Conservation (phyloP, 2,888 invertebrate species). For the Calephelis perditalis region DNA sequence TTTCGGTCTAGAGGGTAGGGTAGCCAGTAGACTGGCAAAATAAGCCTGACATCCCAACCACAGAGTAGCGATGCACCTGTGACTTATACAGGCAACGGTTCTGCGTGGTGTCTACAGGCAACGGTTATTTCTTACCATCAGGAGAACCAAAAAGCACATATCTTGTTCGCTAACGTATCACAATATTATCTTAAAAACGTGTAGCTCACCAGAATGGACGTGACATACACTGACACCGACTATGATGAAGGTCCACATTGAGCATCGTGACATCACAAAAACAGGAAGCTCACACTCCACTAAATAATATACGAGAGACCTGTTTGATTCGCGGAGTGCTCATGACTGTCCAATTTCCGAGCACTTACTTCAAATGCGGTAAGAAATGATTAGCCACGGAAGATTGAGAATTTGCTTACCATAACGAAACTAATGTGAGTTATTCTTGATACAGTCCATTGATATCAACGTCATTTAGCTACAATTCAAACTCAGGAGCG, state of each 20-base stretch:
- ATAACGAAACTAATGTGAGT: neutral
- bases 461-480: constrained; percentile 7
- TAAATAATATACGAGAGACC: neutral
- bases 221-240: constrained; percentile 5
- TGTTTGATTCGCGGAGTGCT: constrained; percentile 1
- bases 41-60: no score
- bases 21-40: no score
- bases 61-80: no score
- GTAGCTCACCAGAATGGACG: constrained; percentile 18
- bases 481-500: no score
- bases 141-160: no score
- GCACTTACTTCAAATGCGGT: constrained; percentile 26
- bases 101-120: no score
- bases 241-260: constrained; percentile 14
- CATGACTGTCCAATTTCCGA: constrained; percentile 23
- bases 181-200: no score
- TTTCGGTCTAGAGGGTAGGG: no score
- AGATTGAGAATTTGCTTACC: constrained; percentile 15
- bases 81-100: no score
- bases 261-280: constrained; percentile 16
- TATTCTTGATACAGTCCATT: constrained; percentile 12
- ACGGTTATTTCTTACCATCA: no score
- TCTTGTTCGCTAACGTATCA: no score
- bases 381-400: constrained; percentile 31
- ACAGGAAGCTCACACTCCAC: neutral